Evolutionary conservation across 2,797 vertebrate genomes (phyloP).

Genomic region (Podarcis lilfordi): DNA sequence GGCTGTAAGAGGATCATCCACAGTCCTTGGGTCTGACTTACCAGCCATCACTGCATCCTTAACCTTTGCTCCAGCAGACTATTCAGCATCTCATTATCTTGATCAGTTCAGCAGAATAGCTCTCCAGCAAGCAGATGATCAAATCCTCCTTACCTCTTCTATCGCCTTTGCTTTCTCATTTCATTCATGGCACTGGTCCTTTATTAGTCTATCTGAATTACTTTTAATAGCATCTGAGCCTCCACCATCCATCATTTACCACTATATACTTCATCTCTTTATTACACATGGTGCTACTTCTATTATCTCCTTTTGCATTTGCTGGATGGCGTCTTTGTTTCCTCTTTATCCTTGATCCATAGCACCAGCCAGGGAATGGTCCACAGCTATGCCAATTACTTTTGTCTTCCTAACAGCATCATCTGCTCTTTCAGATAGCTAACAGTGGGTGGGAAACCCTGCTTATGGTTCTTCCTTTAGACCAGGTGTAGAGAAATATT

Average conservation of each 20-base stretch:
- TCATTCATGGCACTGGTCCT: slow-evolving; percentile 45
- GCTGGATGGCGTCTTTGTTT: slow-evolving; percentile 35
- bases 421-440: neutral
- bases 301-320: slow-evolving; percentile 51
- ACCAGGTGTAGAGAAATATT: too few species aligned
- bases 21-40: slow-evolving; percentile 54
- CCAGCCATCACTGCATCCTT: slow-evolving; percentile 48
- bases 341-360: slow-evolving; percentile 33
- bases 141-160: slow-evolving; percentile 51
- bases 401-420: slow-evolving; percentile 24
- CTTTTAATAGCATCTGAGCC: slow-evolving; percentile 41
- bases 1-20: slow-evolving; percentile 46
- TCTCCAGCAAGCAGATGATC: slow-evolving; percentile 36
- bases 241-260: slow-evolving; percentile 49
- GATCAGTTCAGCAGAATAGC: slow-evolving; percentile 34
- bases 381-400: slow-evolving; percentile 48
- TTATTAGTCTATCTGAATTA: slow-evolving; percentile 48
- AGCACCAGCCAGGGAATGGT: slow-evolving; percentile 15
- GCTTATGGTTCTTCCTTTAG: too few species aligned
- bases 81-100: slow-evolving; percentile 67
- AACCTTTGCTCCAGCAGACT: slow-evolving; percentile 66
- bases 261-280: slow-evolving; percentile 51
- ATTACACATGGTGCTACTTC: slow-evolving; percentile 26
- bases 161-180: slow-evolving; percentile 47
- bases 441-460: too few species aligned